Evolutionary conservation across 2,888 invertebrate genomes (phyloP).

Genomic region (Lepidonotus clava): DNA sequence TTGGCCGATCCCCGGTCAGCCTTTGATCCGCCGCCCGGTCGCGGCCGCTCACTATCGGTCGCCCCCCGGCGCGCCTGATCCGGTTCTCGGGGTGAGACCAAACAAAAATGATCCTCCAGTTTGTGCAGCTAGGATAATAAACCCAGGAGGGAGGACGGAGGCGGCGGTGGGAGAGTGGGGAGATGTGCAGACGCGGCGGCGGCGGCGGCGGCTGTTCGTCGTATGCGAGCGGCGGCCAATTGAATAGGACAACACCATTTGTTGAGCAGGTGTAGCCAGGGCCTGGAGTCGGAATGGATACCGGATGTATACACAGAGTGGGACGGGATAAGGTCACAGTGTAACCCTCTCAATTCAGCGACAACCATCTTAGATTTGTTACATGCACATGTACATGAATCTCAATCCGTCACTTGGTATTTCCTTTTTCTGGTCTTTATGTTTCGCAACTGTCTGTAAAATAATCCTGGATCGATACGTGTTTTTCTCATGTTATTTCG

Average conservation of each 20-base stretch:
- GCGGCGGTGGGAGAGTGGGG: neutral
- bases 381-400: too few relatives aligned
- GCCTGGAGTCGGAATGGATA: neutral
- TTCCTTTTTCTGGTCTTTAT: too few relatives aligned
- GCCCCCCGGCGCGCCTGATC: constrained; percentile 29
- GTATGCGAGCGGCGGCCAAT: neutral
- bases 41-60: neutral
- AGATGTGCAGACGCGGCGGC: constrained; percentile 17
- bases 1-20: neutral
- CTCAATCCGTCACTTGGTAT: too few relatives aligned
- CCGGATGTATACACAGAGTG: neutral
- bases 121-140: constrained; percentile 53
- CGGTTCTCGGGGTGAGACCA: constrained; percentile 47
- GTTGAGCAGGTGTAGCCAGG: constrained; percentile 22
- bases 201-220: neutral
- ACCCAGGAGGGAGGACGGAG: constrained; percentile 28
- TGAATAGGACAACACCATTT: constrained; percentile 8
- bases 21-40: neutral
- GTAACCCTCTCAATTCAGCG: neutral
- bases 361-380: too few relatives aligned
- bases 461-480: too few relatives aligned
- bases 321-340: neutral
- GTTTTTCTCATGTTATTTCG: too few relatives aligned
- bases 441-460: too few relatives aligned
- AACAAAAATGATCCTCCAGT: constrained; percentile 50